phyloP scores from a whole-genome alignment of 2,113 vertebrate species.

The Ellobius talpinus region DNA sequence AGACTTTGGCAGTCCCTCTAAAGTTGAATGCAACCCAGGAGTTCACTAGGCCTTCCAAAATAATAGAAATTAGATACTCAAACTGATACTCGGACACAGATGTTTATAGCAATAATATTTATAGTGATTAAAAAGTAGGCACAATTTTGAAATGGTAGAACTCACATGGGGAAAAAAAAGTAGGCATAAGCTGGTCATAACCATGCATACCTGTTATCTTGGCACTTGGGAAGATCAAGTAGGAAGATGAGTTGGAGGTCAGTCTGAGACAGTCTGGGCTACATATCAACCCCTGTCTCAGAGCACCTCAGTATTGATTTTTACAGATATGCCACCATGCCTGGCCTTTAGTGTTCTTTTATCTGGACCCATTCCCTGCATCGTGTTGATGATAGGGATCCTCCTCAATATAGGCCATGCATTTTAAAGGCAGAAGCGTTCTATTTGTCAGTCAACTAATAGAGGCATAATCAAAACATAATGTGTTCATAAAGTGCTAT shows the following conservation, averaged over 20 bases:
- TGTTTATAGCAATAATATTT: background rate
- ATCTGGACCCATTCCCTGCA: background rate
- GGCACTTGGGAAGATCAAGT: background rate
- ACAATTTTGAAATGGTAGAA: too few relatives aligned
- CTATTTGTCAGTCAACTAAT: background rate
- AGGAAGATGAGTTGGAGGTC: background rate
- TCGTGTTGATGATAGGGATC: background rate
- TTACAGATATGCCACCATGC: background rate
- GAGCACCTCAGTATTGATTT: background rate
- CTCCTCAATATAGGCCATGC: background rate
- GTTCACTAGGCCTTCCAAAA: background rate
- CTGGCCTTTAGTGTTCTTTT: background rate
- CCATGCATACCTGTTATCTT: background rate
- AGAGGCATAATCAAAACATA: background rate
- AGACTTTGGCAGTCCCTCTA: background rate
- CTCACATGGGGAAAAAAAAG: too few relatives aligned
- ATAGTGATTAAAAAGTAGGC: background rate
- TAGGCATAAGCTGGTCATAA: background rate
- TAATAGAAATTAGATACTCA: slow-evolving; percentile 27
- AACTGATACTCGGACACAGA: background rate
- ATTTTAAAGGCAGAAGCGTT: background rate
- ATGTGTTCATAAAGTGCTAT: background rate
- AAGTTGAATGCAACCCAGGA: background rate
- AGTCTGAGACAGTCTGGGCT: background rate
- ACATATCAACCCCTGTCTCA: background rate